Evolutionary conservation across 2,113 vertebrate species (phyloP), one percentile per base, ranked within the genome.

Genomic region (Pomatostomus ruficeps): DNA sequence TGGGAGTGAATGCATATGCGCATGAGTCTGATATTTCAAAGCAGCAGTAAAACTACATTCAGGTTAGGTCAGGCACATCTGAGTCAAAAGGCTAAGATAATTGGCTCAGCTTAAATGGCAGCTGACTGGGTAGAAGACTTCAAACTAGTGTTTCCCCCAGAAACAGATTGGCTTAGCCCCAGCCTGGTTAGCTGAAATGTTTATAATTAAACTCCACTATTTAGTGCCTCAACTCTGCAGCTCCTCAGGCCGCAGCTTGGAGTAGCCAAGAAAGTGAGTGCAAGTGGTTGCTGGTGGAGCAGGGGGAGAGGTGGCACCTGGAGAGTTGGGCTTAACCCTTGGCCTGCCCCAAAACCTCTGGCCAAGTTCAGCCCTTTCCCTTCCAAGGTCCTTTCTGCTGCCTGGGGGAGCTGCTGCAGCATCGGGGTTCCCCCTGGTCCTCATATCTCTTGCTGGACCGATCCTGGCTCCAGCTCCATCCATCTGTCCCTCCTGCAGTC

Each of bases 1-100:
- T 97, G 98, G 97, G 96, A 97, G 96, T 96, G 98, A 97, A 97
- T 96, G 93, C 98, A 97, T 97, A 97, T 98, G 98, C 97, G 96
- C 98, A 97, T 96, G 97, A 98, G 98, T 98, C 98, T 98, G 97
- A 98, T 96, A 96, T 98, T 98, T 99, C 98, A 99, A 98, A 99
- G 98, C 98, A 96, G 94, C 98, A 96, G 97, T 98, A 98, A 98
- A 98, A 98, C 96, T 97, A 97, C 97, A 95, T 98, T 98, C 98
- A 98, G 98, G 98, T 98, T 98, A 97, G 98, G 98, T 98, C 97
- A 98, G 97, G 98, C 98, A 95, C 96, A 89, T 98, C 94, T 85
- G 95, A 98, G 97, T 97, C 98, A 97, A 97, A 98, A 97, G 98
- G 98, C 98, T 98, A 97, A 98, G 98, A 98, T 99, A 98, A 98